Conservation (phyloP, 2,113 vertebrate genomes). For the Sorex araneus region DNA sequence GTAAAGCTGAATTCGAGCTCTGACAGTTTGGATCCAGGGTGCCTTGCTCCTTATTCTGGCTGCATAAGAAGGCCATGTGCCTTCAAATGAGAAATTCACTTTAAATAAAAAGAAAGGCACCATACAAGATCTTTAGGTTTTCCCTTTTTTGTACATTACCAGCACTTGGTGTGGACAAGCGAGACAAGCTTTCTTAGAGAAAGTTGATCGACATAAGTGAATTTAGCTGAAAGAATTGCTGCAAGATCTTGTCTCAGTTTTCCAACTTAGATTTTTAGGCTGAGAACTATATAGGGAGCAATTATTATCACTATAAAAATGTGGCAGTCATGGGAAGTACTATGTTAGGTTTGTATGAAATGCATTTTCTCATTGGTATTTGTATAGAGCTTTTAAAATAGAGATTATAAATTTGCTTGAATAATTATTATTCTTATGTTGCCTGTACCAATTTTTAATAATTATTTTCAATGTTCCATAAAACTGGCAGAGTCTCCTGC, state of each 20-base stretch:
- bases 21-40: background rate
- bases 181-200: background rate
- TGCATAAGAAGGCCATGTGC: too few relatives aligned
- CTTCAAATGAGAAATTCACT: constrained; percentile 7
- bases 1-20: background rate
- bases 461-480: background rate
- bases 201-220: background rate
- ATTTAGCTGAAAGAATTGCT: constrained; percentile 17
- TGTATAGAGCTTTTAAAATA: constrained; percentile 39
- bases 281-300: constrained; percentile 26
- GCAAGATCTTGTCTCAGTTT: constrained; percentile 18
- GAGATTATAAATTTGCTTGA: constrained; percentile 18
- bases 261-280: constrained; percentile 41
- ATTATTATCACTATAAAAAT: background rate
- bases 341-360: constrained; percentile 8
- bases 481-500: too few relatives aligned
- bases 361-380: background rate
- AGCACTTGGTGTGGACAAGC: background rate
- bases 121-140: background rate
- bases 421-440: constrained; percentile 30
- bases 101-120: background rate
- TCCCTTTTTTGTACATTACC: background rate
- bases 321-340: background rate
- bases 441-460: constrained; percentile 7
- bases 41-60: background rate